phyloP scores from a whole-genome alignment of 2,888 invertebrate genomes.

The Brachyptera putata region DNA sequence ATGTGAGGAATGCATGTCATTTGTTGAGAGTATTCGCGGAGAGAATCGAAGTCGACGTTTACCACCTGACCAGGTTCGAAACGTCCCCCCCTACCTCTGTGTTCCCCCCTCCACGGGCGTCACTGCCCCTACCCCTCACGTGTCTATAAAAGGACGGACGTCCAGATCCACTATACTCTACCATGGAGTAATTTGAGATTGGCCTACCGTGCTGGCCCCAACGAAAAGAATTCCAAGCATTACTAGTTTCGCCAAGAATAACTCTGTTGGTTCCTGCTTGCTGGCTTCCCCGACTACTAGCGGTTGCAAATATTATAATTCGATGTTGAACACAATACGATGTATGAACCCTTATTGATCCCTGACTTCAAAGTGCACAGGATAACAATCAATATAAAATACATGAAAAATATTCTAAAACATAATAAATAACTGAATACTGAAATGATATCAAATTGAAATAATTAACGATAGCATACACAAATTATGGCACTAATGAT shows the following conservation, averaged over 20 bases:
- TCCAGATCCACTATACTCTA: conserved; percentile 9
- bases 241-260: conserved; percentile 20
- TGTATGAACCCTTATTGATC: too few species aligned
- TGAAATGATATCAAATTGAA: too few species aligned
- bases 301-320: not conserved
- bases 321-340: too few species aligned
- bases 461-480: too few species aligned
- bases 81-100: not conserved
- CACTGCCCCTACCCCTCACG: conserved; percentile 23
- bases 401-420: too few species aligned
- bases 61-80: too few species aligned
- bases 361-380: too few species aligned
- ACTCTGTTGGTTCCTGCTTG: conserved; percentile 15
- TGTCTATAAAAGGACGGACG: conserved; percentile 33
- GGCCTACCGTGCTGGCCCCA: conserved; percentile 20
- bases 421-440: too few species aligned
- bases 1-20: not conserved
- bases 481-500: too few species aligned
- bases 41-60: not conserved
- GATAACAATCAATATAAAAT: too few species aligned
- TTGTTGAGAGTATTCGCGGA: not conserved
- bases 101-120: conserved; percentile 12
- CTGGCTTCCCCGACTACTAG: not conserved
- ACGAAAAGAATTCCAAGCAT: conserved; percentile 24
- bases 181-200: conserved; percentile 30